These are phyloP conservation scores for Poeciliopsis paucimaculata DNA, from an alignment of 2,797 vertebrate species.

Conservation along the genomic window DNA sequence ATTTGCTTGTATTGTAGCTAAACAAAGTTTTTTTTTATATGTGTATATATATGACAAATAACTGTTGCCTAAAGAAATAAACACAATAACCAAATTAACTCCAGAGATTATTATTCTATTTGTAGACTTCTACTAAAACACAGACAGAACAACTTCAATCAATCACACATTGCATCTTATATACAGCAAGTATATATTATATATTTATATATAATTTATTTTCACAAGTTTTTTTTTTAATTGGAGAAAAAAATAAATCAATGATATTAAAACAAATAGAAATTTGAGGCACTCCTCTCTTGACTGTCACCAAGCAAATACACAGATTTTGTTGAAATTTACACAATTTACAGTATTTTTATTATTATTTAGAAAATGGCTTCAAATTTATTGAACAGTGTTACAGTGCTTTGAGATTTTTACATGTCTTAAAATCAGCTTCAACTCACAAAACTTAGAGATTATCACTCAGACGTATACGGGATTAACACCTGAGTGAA, in stretches of 20 bases:
- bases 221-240: constrained; percentile 86
- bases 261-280: constrained; percentile 75
- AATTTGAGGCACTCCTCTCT: constrained; percentile 75
- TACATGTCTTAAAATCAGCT: constrained; percentile 42
- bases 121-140: constrained; percentile 93
- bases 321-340: constrained; percentile 80
- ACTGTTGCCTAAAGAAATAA: constrained; percentile 21
- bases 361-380: constrained; percentile 79
- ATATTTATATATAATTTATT: constrained; percentile 70
- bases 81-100: constrained; percentile 61
- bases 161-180: constrained; percentile 93
- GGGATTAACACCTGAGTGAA: constrained; percentile 50
- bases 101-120: constrained; percentile 74
- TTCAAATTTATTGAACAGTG: constrained; percentile 74
- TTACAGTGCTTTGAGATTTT: constrained; percentile 69
- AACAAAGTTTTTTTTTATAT: constrained; percentile 54
- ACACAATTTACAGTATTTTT: constrained; percentile 82
- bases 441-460: constrained; percentile 65
- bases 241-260: constrained; percentile 75
- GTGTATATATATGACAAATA: constrained; percentile 16
- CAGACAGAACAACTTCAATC: constrained; percentile 95
- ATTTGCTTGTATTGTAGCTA: constrained; percentile 44
- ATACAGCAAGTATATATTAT: constrained; percentile 88
- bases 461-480: constrained; percentile 66
- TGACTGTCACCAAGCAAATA: constrained; percentile 73